Evolutionary conservation across 2,888 invertebrate genomes (phyloP), one percentile per base, ranked within the genome.

Genomic region (Mantis religiosa): DNA sequence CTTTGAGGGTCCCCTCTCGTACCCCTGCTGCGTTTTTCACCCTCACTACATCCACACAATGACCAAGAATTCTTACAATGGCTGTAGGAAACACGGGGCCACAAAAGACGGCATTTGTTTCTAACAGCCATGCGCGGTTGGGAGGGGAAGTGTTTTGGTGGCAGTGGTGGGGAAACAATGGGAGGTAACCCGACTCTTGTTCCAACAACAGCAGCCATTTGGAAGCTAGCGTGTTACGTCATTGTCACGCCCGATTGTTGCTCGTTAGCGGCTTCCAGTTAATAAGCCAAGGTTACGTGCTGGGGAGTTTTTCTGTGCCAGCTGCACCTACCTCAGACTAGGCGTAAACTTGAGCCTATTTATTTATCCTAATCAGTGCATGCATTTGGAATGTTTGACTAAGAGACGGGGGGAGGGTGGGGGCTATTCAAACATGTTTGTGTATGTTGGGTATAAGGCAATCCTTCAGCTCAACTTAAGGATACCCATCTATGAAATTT

Each of bases 91-190:
- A 41, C n/a, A 84, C 28, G 84, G n/a, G 41, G 41, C 41, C 27
- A 85, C 85, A 85, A 85, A 85, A 85, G 85, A 85, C 47, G 47
- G 85, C 41, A 41, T 41, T 85, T 85, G 41, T 41, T 85, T 85
- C 47, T 27, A 85, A 47, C 47, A 82, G 87, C 87, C 87, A 87
- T 87, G 87, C 87, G 84, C 84, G 84, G 88, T 84, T 87, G 82
- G n/a, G 87, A 81, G 81, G n/a, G 82, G 54, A 71, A 71, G 54
- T 71, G 54, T 71, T 71, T 71, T 71, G 54, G 20, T 71, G 54
- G 54, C 25, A 71, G 54, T 71, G 54, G 54, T 71, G 54, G 54
- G 54, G 54, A 71, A 71, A 71, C 54, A 71, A 71, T 71, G 54
- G 54, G 54, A 71, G 54, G 54, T 71, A 71, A 71, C 54, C 54